These are phyloP conservation scores for Limanda limanda DNA, from an alignment of 2,113 vertebrate species.

Conservation along the genomic window DNA sequence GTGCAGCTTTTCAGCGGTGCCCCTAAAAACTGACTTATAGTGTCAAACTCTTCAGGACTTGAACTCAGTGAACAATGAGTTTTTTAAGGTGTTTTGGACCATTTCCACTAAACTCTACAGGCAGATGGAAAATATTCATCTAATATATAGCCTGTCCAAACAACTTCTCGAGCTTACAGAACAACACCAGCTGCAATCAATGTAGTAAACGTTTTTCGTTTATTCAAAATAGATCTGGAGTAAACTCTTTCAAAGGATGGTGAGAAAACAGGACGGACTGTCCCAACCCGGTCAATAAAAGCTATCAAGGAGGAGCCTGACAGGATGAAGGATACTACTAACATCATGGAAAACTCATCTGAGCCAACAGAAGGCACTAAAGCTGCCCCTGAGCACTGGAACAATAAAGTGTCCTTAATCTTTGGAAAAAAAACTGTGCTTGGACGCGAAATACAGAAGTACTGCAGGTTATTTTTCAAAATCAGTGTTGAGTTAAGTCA, in stretches of 20 bases:
- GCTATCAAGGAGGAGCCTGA: slow-evolving; percentile 21
- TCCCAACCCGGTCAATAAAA: slow-evolving; percentile 25
- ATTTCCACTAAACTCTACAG: slow-evolving; percentile 6
- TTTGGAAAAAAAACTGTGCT: slow-evolving; percentile 46
- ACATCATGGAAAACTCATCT: slow-evolving; percentile 53
- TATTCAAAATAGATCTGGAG: slow-evolving; percentile 23
- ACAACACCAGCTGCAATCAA: slow-evolving; percentile 42
- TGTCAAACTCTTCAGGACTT: background rate
- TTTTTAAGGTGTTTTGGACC: slow-evolving; percentile 4
- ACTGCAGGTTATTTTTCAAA: slow-evolving; percentile 33
- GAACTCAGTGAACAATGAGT: slow-evolving; percentile 4
- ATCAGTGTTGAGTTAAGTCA: slow-evolving; percentile 15
- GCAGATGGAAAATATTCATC: background rate
- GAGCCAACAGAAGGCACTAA: slow-evolving; percentile 39
- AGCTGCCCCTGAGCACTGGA: slow-evolving; percentile 44
- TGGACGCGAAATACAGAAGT: slow-evolving; percentile 41
- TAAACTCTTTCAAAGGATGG: slow-evolving; percentile 14
- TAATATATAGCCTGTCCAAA: slow-evolving; percentile 16
- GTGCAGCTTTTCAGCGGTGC: background rate
- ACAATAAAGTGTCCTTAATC: slow-evolving; percentile 49
- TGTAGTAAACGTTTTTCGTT: slow-evolving; percentile 32
- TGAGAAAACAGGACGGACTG: background rate
- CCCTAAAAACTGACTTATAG: background rate
- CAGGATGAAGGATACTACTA: slow-evolving; percentile 13
- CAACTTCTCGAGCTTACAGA: slow-evolving; percentile 12